Evolutionary conservation across 2,113 vertebrate species (phyloP), one percentile per base, ranked within the genome.

Genomic region (Antennarius striatus): DNA sequence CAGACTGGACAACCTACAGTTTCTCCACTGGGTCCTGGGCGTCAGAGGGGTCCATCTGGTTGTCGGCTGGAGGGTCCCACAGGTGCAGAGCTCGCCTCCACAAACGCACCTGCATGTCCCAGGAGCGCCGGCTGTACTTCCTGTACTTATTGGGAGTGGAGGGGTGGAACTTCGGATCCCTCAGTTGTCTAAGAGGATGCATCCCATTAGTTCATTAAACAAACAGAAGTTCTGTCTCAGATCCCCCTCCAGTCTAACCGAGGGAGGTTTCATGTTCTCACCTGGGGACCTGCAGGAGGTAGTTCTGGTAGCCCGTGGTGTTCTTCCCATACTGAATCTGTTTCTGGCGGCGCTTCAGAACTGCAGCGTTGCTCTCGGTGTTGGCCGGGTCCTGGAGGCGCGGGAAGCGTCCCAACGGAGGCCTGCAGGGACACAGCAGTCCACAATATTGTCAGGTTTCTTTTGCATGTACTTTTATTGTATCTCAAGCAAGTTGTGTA

Each of bases 261-360:
- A 43, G 42, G 9, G 10, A 47, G 45, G 12, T 47, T 47, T 14
- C 13, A 47, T 11, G 1, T 3, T 6, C 86, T 83, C 76, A 95
- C 93, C 89, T 95, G 74, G 93, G 94, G n/a, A 96, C 89, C 39
- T 95, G 91, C 79, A 92, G 91, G 39, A 92, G 83, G 83, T 95
- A 95, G 85, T 83, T 91, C 85, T 93, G 94, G 89, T 95, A 96
- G 28, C 94, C 94, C 68, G 87, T 86, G 6, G 93, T 95, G 85
- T 93, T 87, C 80, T 95, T 95, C 14, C 94, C 94, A 42, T 96
- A 96, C 77, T 94, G 92, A 81, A 94, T 93, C 86, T 96, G 95
- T 68, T 95, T 95, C 83, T 95, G 94, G n/a, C 91, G 62, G 17
- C 92, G 81, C 71, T 89, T 92, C 72, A 95, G 85, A 51, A 95